Evolutionary conservation across 2,113 vertebrate genomes (phyloP).

Genomic region (Sphyrna mokarran): DNA sequence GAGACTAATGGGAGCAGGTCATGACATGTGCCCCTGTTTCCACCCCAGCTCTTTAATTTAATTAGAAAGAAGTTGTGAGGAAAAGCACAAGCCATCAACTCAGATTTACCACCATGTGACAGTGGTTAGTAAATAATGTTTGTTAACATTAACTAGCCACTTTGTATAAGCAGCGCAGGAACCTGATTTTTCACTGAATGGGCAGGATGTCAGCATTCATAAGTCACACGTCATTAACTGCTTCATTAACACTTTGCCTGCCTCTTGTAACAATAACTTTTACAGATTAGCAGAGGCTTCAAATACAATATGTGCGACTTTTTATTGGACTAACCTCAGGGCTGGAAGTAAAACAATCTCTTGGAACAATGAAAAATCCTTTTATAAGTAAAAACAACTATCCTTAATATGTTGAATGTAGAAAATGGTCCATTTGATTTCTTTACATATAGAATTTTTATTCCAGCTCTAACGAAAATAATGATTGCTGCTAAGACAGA

Average conservation of each 20-base stretch:
- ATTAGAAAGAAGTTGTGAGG: slow-evolving; percentile 2
- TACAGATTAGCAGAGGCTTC: slow-evolving; percentile 10
- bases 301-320: slow-evolving; percentile 11
- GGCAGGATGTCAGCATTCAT: slow-evolving; percentile 21
- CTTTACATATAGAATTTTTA: background rate
- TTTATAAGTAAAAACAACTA: background rate
- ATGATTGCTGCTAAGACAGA: background rate
- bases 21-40: slow-evolving; percentile 30
- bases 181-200: slow-evolving; percentile 4
- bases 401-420: background rate
- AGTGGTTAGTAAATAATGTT: slow-evolving; percentile 26
- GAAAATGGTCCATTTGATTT: background rate
- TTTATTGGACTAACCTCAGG: background rate
- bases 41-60: slow-evolving; percentile 15
- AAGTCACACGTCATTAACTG: slow-evolving; percentile 23
- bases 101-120: slow-evolving; percentile 15
- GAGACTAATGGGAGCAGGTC: slow-evolving; percentile 20
- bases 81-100: background rate
- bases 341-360: background rate
- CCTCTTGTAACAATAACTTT: slow-evolving; percentile 19
- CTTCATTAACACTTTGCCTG: slow-evolving; percentile 27
- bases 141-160: slow-evolving; percentile 10
- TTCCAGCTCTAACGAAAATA: background rate
- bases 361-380: background rate
- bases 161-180: background rate